Conservation (phyloP, 2,888 invertebrate genomes). For the Chalcis sispes region DNA sequence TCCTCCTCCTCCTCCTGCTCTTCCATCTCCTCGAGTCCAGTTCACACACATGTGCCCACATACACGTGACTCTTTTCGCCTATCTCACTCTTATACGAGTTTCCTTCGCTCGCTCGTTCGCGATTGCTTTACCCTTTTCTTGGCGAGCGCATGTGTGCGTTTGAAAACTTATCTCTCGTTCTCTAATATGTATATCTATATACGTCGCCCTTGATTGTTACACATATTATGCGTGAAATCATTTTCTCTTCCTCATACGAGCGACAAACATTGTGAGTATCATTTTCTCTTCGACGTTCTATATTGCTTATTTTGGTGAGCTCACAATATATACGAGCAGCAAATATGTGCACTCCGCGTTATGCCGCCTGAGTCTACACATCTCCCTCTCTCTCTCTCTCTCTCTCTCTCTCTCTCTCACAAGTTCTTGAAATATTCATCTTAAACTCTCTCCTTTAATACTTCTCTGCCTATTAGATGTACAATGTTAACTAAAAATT, state of each 20-base stretch:
- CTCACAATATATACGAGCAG: no score
- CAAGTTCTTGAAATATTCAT: no score
- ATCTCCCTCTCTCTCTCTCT: neutral
- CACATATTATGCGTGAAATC: no score
- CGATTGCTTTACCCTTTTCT: neutral
- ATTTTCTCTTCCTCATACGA: no score
- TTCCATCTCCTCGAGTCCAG: conserved; percentile 52
- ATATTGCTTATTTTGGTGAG: no score
- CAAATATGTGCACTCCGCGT: neutral
- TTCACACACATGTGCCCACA: conserved; percentile 8
- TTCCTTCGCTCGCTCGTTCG: conserved; percentile 43
- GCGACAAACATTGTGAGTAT: no score
- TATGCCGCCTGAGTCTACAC: neutral
- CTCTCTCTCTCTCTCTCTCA: neutral
- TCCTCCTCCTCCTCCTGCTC: conserved; percentile 45
- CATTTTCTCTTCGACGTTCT: no score
- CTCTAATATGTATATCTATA: no score
- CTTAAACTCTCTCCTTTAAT: no score
- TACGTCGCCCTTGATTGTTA: no score
- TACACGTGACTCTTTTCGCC: conserved; percentile 41
- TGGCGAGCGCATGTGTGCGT: neutral
- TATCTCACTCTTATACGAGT: conserved; percentile 8
- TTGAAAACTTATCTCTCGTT: neutral
- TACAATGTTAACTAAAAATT: no score
- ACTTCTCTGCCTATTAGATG: no score